phyloP scores from a whole-genome alignment of 2,888 invertebrate species.

The Dynastes grantii region DNA sequence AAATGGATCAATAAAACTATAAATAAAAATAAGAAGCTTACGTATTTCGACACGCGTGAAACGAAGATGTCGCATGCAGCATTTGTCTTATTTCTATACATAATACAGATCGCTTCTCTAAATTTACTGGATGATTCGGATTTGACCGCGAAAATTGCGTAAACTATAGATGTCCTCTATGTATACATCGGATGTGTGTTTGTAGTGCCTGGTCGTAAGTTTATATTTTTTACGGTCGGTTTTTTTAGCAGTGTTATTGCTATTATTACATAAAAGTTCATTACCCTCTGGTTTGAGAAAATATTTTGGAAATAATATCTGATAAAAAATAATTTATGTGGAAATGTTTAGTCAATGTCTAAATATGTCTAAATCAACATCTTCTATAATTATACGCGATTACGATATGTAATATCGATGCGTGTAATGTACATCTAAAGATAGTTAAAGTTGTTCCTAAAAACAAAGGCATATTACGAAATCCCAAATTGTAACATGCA shows the following conservation, averaged over 20 bases:
- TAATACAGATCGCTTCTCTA: conserved; percentile 4
- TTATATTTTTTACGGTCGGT: conserved; percentile 7
- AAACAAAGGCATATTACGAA: no score
- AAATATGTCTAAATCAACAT: neutral
- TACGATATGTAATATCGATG: no score
- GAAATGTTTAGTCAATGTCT: neutral
- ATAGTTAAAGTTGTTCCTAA: no score
- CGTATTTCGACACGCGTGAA: conserved; percentile 15
- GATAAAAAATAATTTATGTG: conserved; percentile 14
- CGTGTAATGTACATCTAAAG: no score
- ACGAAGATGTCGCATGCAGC: neutral
- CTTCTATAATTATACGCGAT: conserved; percentile 7
- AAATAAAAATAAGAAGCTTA: conserved; percentile 23
- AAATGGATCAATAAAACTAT: conserved; percentile 29
- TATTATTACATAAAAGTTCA: conserved; percentile 27
- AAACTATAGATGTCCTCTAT: conserved; percentile 17
- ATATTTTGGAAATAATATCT: conserved; percentile 9
- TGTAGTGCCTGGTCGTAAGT: conserved; percentile 4
- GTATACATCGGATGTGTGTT: conserved; percentile 7
- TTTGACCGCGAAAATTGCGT: conserved; percentile 14
- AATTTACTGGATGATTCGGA: neutral
- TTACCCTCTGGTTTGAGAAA: conserved; percentile 12
- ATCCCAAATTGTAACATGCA: no score
- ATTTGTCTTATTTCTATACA: conserved; percentile 2
- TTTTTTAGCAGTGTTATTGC: neutral